A percentile compares a stretch with the other conserved stretches of the same genome.
phyloP scores from a whole-genome alignment of 2,797 vertebrate genomes.

The Sebastes melanostomus region DNA sequence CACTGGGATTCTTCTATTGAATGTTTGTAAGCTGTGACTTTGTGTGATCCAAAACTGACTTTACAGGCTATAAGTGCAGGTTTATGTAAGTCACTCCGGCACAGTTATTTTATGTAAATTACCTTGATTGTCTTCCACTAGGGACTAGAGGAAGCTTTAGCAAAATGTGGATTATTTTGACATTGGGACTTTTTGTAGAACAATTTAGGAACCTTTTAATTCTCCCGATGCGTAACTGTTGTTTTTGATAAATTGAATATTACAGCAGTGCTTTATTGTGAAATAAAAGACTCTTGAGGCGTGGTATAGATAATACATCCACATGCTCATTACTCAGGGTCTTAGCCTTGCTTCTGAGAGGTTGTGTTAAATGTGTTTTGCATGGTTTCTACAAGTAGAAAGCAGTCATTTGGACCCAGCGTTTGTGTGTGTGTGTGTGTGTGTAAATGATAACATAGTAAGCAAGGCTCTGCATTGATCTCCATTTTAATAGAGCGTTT shows the following conservation, averaged over 20 bases:
- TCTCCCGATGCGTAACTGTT: neutral
- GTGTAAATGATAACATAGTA: slow-evolving; percentile 61
- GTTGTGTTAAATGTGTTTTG: slow-evolving; percentile 41
- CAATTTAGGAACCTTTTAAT: slow-evolving; percentile 8
- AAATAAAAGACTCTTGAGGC: slow-evolving; percentile 19
- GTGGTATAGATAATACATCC: neutral
- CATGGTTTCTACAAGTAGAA: slow-evolving; percentile 38
- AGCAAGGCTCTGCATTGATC: slow-evolving; percentile 57
- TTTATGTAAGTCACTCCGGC: neutral
- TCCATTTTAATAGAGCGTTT: slow-evolving; percentile 57
- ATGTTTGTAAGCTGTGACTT: neutral
- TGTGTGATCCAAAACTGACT: neutral
- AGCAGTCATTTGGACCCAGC: slow-evolving; percentile 20
- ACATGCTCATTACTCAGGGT: slow-evolving; percentile 32
- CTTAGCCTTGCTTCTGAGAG: slow-evolving; percentile 28
- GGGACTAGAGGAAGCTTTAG: neutral
- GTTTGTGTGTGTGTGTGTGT: slow-evolving; percentile 1
- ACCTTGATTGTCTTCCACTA: neutral
- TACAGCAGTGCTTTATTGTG: slow-evolving; percentile 9
- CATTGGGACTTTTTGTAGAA: slow-evolving; percentile 4
- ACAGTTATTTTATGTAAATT: slow-evolving; percentile 1
- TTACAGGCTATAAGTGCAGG: neutral
- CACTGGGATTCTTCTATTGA: neutral
- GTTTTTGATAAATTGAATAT: slow-evolving; percentile 16
- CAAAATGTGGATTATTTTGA: slow-evolving; percentile 18